phyloP scores from a whole-genome alignment of 2,888 invertebrate species.

The Molorchus minor region DNA sequence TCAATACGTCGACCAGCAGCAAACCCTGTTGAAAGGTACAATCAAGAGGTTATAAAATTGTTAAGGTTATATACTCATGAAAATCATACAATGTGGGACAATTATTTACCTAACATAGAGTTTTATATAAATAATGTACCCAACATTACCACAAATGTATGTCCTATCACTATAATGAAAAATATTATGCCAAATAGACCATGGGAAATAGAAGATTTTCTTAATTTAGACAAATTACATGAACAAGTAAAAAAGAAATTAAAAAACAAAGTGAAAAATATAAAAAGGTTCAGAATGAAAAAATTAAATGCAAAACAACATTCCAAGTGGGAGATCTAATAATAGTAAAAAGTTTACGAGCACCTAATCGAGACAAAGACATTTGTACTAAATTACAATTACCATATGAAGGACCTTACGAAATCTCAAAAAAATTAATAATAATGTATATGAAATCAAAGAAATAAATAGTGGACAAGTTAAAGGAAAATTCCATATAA shows the following conservation, averaged over 20 bases:
- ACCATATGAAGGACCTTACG: background rate
- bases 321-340: background rate
- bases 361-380: background rate
- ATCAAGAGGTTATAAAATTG: background rate
- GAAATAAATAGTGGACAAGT: too few relatives aligned
- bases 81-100: background rate
- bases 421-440: too few relatives aligned
- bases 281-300: background rate
- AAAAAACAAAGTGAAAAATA: background rate
- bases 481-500: too few relatives aligned
- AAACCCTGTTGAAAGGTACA: background rate
- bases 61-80: background rate
- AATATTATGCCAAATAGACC: conserved; percentile 1
- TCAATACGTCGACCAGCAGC: background rate
- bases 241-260: background rate
- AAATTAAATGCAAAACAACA: background rate
- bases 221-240: too few relatives aligned
- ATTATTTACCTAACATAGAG: background rate
- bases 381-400: background rate
- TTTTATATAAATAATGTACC: background rate
- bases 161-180: background rate
- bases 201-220: background rate
- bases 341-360: background rate
- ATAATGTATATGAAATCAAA: too few relatives aligned
- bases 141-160: background rate